Base-by-base conservation (phyloP, 1,140 invertebrate species). In the Drosophila busckii region DNA sequence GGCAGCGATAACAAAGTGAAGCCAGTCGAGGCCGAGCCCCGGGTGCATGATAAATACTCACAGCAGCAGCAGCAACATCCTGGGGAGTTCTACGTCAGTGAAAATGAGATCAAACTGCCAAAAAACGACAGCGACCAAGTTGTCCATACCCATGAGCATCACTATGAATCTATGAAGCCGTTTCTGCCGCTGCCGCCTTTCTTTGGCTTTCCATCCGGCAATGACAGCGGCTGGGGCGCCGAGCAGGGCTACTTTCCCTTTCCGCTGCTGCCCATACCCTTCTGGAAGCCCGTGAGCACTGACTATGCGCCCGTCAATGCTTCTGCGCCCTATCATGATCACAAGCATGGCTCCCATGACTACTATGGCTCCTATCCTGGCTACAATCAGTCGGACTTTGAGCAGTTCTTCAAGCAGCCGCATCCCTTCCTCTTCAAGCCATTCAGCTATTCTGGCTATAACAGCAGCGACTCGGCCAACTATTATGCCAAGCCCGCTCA, bases 191-290 rank as follows among this genome's bases (percentile, higher is more conserved):
- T 25, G 2, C 52, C 22, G 2, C 7, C 31, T 1, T 49, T 56
- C 1, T 7, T 34, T 3, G 7, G 31, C 10, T 42, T 23, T 4
- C 9, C 29, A 28, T 49, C 26, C 15, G 3, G 20, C 9, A 53
- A 45, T 20, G 13, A 26, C 5, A 23, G 42, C 2, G 5, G 10
- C 19, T 20, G 20, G 5, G 26, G 20, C 5, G 23, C 17, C 5
- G 32, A 50, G 5, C 48, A 54, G 1, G 28, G n/a, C n/a, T 65
- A 26, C 2, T 44, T 64, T 1, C 48, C 63, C 0, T 23, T 75
- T 4, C 65, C 70, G 4, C 53, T 76, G 49, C 45, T 62, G 37
- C 52, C 70, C 4, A 78, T 78, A 46, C 70, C 34, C n/a, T 70
- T 76, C 31, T 68, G 69, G 41, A 76, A 76, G 25, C 20, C 26